A percentile compares a stretch with the other conserved stretches of the same genome.
Evolutionary conservation across 2,113 vertebrate genomes (phyloP).

Genomic region (Caracal caracal): DNA sequence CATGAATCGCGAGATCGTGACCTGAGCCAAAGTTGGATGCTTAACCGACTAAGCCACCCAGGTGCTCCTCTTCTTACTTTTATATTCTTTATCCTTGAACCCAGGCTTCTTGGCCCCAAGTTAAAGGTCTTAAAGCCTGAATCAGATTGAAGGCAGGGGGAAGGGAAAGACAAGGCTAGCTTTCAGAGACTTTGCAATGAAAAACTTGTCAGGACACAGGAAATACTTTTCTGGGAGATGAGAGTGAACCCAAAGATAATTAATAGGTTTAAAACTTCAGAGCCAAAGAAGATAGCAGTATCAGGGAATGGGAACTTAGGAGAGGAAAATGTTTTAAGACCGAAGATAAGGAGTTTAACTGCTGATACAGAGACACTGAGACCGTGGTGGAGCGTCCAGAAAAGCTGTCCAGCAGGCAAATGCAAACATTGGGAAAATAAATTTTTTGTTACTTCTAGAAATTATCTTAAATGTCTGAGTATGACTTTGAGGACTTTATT

Average conservation of each 20-base stretch:
- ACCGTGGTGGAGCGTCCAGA: neutral
- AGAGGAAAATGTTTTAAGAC: neutral
- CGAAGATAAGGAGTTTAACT: neutral
- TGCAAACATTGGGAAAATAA: neutral
- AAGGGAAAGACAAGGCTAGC: neutral
- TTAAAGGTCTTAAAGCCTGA: neutral
- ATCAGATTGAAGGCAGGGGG: neutral
- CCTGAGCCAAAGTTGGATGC: no score
- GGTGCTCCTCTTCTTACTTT: neutral
- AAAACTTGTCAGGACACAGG: neutral
- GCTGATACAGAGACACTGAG: neutral
- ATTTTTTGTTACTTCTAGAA: neutral
- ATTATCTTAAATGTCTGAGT: neutral
- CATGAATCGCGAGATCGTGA: no score
- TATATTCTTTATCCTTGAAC: neutral
- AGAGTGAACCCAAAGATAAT: neutral
- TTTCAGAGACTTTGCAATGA: neutral
- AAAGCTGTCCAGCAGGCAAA: neutral
- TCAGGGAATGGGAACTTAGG: neutral
- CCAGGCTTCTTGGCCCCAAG: neutral
- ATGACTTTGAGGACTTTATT: neutral
- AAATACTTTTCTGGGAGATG: neutral
- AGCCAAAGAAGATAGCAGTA: neutral
- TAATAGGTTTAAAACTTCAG: neutral
- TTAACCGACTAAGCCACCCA: no score